Percentiles rank a stretch among this genome's conserved stretches.
Evolutionary conservation across 2,797 vertebrate species (phyloP).

Genomic region (Morelia viridis): DNA sequence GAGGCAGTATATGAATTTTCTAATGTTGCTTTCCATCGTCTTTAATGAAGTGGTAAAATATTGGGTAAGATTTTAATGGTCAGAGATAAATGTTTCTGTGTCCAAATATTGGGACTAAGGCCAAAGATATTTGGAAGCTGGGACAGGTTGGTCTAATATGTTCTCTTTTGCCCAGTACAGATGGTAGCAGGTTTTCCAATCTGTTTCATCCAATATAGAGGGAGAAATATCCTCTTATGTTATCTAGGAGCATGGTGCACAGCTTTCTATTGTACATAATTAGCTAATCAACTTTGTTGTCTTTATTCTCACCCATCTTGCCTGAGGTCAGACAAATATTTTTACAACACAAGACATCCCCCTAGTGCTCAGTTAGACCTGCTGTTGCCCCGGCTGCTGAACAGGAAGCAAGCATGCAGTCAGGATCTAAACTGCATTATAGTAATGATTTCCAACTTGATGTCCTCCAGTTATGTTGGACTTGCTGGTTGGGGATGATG

Average conservation of each 20-base stretch:
- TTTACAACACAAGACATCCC: conserved; percentile 1
- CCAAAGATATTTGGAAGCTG: not conserved
- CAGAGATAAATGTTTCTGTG: not conserved
- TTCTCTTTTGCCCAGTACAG: not conserved
- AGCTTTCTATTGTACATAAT: not conserved
- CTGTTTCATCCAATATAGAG: not conserved
- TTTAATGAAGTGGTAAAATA: not conserved
- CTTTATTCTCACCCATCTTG: not conserved
- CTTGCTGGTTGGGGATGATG: not conserved
- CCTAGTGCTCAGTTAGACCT: not conserved
- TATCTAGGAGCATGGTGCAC: not conserved
- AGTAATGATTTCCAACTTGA: not conserved
- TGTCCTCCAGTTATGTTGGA: not conserved
- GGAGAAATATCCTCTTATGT: not conserved
- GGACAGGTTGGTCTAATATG: not conserved
- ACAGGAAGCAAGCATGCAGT: not conserved
- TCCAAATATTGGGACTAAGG: not conserved
- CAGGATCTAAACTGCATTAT: not conserved
- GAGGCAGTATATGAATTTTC: not conserved
- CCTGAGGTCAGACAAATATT: conserved; percentile 10
- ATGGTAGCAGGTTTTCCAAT: not conserved
- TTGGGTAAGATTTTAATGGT: not conserved
- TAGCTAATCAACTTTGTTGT: not conserved
- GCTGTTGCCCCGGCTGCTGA: not conserved
- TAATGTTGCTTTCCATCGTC: not conserved